Percentiles rank a stretch among this genome's conserved stretches.
Evolutionary conservation across 23 tunicate genomes (phyloP).

Genomic region (Botrylloides violaceus): DNA sequence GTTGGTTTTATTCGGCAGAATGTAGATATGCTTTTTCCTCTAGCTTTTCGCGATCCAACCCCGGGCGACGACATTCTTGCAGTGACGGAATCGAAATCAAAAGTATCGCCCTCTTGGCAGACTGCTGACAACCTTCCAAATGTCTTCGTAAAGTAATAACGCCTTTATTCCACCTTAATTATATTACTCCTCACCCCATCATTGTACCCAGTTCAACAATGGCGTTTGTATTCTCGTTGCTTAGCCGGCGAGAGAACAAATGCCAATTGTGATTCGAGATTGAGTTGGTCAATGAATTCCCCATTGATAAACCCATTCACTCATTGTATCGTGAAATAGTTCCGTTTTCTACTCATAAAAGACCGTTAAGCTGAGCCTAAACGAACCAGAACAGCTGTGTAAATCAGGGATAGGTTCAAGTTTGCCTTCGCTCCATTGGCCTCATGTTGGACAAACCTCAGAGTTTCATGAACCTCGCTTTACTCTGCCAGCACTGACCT

Average conservation of each 20-base stretch:
- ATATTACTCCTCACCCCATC: background rate
- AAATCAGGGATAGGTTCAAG: no score
- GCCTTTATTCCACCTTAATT: background rate
- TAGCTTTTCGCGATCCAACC: background rate
- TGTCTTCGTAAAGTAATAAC: background rate
- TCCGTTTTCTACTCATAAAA: no score
- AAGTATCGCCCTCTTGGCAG: no score
- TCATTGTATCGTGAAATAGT: background rate
- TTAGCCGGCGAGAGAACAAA: background rate
- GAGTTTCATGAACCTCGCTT: no score
- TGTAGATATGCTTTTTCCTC: conserved; percentile 1
- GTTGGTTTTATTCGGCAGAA: background rate
- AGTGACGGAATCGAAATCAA: no score
- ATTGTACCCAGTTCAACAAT: background rate
- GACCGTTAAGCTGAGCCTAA: no score
- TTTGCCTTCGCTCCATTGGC: no score
- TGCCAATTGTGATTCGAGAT: background rate
- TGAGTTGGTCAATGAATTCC: background rate
- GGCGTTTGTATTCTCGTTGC: background rate
- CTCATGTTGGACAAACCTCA: no score
- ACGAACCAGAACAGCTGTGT: no score
- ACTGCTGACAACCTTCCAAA: no score
- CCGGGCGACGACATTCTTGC: background rate
- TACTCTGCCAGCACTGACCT: no score
- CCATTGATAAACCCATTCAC: background rate